phyloP scores from a whole-genome alignment of 2,888 invertebrate species.

The Agrotis segetum region DNA sequence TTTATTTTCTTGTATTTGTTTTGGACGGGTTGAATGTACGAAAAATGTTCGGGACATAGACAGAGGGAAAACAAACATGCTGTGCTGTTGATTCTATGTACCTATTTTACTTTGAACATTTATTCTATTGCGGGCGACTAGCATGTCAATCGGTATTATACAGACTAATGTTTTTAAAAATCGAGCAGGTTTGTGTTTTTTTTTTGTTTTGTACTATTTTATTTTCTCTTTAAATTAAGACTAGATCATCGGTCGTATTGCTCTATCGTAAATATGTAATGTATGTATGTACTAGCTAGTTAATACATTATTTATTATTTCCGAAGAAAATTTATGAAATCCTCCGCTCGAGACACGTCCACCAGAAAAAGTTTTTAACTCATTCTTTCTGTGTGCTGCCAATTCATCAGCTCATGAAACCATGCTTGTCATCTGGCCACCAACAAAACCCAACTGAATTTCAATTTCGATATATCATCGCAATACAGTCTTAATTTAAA shows the following conservation, averaged over 20 bases:
- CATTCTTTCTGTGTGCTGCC: neutral
- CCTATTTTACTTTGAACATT: slow-evolving; percentile 41
- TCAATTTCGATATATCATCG: slow-evolving; percentile 61
- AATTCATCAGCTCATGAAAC: slow-evolving; percentile 12
- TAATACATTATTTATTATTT: neutral
- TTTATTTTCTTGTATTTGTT: slow-evolving; percentile 60
- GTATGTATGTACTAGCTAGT: neutral
- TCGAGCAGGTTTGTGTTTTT: neutral
- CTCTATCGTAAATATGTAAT: neutral
- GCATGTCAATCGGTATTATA: slow-evolving; percentile 16
- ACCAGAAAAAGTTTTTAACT: neutral
- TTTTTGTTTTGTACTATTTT: neutral
- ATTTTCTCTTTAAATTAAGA: neutral
- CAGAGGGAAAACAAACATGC: slow-evolving; percentile 33
- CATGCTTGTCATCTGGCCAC: slow-evolving; percentile 5
- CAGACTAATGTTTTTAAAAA: slow-evolving; percentile 19
- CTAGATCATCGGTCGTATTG: neutral
- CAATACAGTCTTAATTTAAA: slow-evolving; percentile 66
- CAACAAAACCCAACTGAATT: slow-evolving; percentile 52
- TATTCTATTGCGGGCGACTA: slow-evolving; percentile 24
- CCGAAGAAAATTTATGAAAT: neutral
- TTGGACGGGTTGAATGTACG: slow-evolving; percentile 61
- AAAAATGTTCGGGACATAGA: slow-evolving; percentile 42
- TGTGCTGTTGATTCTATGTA: slow-evolving; percentile 26
- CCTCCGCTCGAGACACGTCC: too few species aligned